These are phyloP conservation scores for Prolemur simus DNA, from an alignment of 2,113 vertebrate species.

Conservation along the genomic window DNA sequence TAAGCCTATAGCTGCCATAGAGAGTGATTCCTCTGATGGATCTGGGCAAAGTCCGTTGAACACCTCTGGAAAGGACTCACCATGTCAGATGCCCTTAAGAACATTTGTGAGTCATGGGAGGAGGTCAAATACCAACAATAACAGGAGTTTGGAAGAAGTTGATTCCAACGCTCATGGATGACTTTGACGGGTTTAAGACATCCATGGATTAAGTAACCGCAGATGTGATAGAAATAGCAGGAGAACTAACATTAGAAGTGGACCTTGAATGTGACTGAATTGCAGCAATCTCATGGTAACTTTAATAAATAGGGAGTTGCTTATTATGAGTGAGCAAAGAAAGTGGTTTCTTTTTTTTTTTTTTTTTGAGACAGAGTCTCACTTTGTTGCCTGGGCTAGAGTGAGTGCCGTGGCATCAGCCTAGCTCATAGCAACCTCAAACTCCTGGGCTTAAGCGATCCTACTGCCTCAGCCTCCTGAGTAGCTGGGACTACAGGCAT, in stretches of 20 bases:
- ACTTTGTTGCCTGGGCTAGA: too few species aligned
- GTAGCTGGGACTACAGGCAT: too few species aligned
- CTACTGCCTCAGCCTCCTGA: too few species aligned
- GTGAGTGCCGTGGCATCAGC: too few species aligned
- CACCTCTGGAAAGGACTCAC: not conserved
- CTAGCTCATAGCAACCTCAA: too few species aligned
- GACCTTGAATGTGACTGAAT: not conserved
- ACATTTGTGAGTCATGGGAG: not conserved
- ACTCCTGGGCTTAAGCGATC: too few species aligned
- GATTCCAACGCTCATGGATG: not conserved
- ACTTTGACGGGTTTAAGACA: not conserved
- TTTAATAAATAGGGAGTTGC: not conserved
- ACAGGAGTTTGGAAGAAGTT: not conserved
- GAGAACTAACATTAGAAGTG: not conserved
- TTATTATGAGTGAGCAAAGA: not conserved
- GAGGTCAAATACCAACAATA: not conserved
- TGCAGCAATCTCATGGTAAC: not conserved
- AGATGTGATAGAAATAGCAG: not conserved
- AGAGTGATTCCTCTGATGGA: not conserved
- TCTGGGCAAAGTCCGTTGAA: not conserved
- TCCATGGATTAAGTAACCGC: not conserved
- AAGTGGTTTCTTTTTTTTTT: not conserved
- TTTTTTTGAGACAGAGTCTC: too few species aligned
- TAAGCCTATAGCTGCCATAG: not conserved
- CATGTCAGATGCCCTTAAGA: not conserved